Conservation (phyloP, 2,888 invertebrate genomes). For the Anarsia innoxiella region DNA sequence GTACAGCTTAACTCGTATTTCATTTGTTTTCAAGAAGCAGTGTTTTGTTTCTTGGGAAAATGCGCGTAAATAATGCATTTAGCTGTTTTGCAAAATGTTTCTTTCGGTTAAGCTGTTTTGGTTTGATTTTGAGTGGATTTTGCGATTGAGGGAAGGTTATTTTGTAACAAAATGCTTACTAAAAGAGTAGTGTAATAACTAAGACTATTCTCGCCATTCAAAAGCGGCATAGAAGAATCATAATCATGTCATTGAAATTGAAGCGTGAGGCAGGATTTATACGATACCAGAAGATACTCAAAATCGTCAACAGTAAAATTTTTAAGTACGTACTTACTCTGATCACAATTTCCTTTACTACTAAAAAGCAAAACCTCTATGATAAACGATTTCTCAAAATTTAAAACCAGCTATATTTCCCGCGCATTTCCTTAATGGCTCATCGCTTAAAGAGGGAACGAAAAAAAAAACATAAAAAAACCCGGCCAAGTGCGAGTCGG, state of each 20-base stretch:
- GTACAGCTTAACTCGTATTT: constrained; percentile 17
- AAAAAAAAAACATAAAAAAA: too few species aligned
- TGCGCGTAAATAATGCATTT: constrained; percentile 2
- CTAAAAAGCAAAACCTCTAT: background rate
- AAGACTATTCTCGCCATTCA: background rate
- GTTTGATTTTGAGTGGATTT: background rate
- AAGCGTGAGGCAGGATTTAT: too few species aligned
- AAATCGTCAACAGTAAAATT: background rate
- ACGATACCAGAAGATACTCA: background rate
- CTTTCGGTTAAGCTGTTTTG: background rate
- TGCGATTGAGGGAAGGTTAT: background rate
- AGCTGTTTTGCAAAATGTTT: background rate
- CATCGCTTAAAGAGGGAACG: constrained; percentile 19
- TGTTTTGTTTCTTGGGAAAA: constrained; percentile 1
- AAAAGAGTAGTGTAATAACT: too few species aligned
- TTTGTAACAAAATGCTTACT: background rate
- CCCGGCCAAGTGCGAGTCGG: too few species aligned
- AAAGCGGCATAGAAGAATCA: too few species aligned
- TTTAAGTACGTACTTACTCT: background rate
- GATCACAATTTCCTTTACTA: too few species aligned
- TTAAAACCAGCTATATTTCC: constrained; percentile 19
- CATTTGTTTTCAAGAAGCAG: constrained; percentile 16
- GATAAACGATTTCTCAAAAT: constrained; percentile 19
- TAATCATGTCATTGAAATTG: too few species aligned
- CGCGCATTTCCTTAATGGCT: constrained; percentile 20